Conservation (phyloP, 2,797 vertebrate genomes). For the Falco peregrinus region DNA sequence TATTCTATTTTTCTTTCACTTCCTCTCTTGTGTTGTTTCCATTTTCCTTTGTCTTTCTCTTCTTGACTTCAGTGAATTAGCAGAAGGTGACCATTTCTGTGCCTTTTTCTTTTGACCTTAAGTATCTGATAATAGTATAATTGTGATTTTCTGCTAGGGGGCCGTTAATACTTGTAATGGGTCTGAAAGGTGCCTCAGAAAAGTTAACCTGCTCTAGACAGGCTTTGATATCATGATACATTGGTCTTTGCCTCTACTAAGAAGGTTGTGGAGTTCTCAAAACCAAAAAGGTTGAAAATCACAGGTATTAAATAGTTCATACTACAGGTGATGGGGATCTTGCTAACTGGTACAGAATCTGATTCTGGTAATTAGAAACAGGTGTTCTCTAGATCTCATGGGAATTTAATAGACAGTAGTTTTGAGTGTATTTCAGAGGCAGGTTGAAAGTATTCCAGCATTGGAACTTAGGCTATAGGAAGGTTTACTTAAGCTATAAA, state of each 20-base stretch:
- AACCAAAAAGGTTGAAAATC: neutral
- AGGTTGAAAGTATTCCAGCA: neutral
- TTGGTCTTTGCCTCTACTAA: neutral
- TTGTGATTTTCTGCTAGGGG: neutral
- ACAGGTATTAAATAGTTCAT: neutral
- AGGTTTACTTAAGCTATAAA: neutral
- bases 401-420: neutral
- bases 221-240: neutral
- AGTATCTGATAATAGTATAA: neutral
- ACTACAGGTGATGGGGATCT: neutral
- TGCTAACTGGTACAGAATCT: neutral
- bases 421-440: neutral
- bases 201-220: neutral
- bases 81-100: neutral
- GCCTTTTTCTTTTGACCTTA: neutral
- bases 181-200: neutral
- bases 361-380: neutral
- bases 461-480: neutral
- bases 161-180: neutral
- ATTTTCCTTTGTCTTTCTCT: neutral
- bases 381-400: neutral
- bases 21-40: neutral
- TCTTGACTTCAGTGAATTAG: neutral
- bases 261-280: neutral
- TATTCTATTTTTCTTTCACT: neutral